A percentile compares a stretch with the other conserved stretches of the same genome.
phyloP scores from a whole-genome alignment of 2,888 invertebrate species.

The Drosophila siamana region DNA sequence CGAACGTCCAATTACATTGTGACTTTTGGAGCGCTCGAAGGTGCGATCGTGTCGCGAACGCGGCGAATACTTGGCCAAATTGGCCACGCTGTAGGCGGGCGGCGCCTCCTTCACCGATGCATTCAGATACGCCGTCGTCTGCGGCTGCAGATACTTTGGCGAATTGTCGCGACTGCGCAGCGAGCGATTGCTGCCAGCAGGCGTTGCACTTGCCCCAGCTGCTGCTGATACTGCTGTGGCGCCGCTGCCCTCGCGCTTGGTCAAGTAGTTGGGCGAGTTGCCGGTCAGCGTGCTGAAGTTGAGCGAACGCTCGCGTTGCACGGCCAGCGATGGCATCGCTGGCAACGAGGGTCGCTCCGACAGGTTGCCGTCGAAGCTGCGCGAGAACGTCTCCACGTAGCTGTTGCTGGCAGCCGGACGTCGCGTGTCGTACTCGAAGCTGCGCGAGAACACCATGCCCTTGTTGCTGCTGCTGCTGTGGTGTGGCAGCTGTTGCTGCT shows the following conservation, averaged over 20 bases:
- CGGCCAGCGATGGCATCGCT: slow-evolving; percentile 59
- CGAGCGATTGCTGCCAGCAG: slow-evolving; percentile 65
- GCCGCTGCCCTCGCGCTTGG: slow-evolving; percentile 82
- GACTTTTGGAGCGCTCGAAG: slow-evolving; percentile 83
- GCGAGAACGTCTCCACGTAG: slow-evolving; percentile 85
- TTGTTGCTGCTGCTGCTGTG: slow-evolving; percentile 53
- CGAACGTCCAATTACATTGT: slow-evolving; percentile 84
- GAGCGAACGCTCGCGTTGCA: slow-evolving; percentile 82
- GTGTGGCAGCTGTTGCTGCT: slow-evolving; percentile 42
- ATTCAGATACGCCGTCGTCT: slow-evolving; percentile 83
- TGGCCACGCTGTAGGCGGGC: slow-evolving; percentile 75
- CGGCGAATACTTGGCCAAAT: slow-evolving; percentile 69
- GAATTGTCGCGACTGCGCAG: slow-evolving; percentile 84
- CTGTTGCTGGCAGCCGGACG: slow-evolving; percentile 79
- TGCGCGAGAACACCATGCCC: slow-evolving; percentile 85
- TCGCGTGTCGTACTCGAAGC: slow-evolving; percentile 85
- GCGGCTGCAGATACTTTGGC: slow-evolving; percentile 83
- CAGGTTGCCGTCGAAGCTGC: slow-evolving; percentile 85
- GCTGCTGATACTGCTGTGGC: not conserved
- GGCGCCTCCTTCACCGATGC: slow-evolving; percentile 83
- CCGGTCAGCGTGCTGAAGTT: slow-evolving; percentile 85
- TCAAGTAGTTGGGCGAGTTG: slow-evolving; percentile 84
- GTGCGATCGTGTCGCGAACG: slow-evolving; percentile 73
- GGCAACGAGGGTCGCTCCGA: slow-evolving; percentile 77
- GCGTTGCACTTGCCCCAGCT: not conserved